phyloP scores from a whole-genome alignment of 2,113 vertebrate species.

The Neofelis nebulosa region DNA sequence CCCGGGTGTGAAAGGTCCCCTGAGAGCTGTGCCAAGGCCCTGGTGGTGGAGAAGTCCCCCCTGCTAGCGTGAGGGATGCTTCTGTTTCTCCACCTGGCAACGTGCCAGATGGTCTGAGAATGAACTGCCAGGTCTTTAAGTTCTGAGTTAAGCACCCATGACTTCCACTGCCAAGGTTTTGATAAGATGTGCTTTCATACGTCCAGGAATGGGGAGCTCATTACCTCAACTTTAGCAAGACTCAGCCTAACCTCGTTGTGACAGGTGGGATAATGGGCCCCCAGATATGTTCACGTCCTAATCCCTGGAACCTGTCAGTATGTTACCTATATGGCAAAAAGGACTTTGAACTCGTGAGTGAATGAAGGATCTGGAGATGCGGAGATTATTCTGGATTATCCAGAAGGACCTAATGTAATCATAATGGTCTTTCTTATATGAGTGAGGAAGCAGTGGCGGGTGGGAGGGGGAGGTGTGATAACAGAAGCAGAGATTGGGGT shows the following conservation, averaged over 20 bases:
- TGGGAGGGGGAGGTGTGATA: rapidly evolving
- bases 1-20: background rate
- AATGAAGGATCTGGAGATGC: background rate
- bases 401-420: too few species aligned
- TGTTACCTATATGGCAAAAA: background rate
- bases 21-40: background rate
- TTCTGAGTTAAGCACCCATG: background rate
- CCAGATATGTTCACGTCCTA: background rate
- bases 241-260: background rate
- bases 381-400: background rate
- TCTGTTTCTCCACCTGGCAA: background rate
- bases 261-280: background rate
- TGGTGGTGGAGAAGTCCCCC: background rate
- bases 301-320: background rate
- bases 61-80: background rate
- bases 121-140: background rate
- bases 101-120: too few species aligned
- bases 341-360: background rate
- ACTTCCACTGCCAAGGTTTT: background rate
- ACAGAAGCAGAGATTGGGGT: background rate
- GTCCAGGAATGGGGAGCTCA: background rate
- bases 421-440: background rate
- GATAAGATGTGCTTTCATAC: background rate
- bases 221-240: too few species aligned
- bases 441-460: background rate